A percentile compares a stretch with the other conserved stretches of the same genome.
Conservation (phyloP, 2,797 vertebrate genomes). For the Dromococcyx pavoninus region DNA sequence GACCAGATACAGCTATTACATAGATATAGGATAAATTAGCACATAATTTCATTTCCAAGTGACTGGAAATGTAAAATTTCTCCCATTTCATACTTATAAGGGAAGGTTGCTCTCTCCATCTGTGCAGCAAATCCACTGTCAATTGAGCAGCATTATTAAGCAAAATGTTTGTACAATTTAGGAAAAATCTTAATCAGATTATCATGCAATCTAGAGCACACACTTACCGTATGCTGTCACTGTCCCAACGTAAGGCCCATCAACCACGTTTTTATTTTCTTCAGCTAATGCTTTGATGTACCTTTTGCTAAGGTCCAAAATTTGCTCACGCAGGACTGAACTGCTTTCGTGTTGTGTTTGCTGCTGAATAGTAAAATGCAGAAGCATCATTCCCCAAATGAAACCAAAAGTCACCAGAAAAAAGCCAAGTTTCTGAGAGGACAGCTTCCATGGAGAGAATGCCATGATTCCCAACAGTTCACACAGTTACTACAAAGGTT, state of each 20-base stretch:
- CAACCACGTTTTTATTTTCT: slow-evolving; percentile 96
- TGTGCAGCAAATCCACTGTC: background rate
- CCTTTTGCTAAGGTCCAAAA: slow-evolving; percentile 97
- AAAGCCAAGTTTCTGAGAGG: slow-evolving; percentile 98
- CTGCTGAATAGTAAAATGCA: slow-evolving; percentile 99
- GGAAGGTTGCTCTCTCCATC: background rate
- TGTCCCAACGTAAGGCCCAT: slow-evolving; percentile 96
- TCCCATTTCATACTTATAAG: background rate
- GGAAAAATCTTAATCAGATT: background rate
- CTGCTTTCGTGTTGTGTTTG: slow-evolving; percentile 94
- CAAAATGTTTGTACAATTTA: background rate
- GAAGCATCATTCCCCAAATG: slow-evolving; percentile 99
- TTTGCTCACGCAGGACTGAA: slow-evolving; percentile 93
- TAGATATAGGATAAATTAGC: background rate
- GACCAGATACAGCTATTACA: background rate
- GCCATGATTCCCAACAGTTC: slow-evolving; percentile 82
- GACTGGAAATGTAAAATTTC: background rate
- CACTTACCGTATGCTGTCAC: slow-evolving; percentile 97
- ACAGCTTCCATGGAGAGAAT: slow-evolving; percentile 94
- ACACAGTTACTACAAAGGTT: slow-evolving; percentile 25
- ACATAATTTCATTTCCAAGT: background rate
- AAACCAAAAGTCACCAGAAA: slow-evolving; percentile 98
- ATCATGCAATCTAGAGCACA: background rate
- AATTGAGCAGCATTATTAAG: background rate
- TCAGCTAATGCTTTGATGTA: slow-evolving; percentile 97